Base-by-base conservation (phyloP, 2,113 vertebrate genomes). In the Heliornis fulica region DNA sequence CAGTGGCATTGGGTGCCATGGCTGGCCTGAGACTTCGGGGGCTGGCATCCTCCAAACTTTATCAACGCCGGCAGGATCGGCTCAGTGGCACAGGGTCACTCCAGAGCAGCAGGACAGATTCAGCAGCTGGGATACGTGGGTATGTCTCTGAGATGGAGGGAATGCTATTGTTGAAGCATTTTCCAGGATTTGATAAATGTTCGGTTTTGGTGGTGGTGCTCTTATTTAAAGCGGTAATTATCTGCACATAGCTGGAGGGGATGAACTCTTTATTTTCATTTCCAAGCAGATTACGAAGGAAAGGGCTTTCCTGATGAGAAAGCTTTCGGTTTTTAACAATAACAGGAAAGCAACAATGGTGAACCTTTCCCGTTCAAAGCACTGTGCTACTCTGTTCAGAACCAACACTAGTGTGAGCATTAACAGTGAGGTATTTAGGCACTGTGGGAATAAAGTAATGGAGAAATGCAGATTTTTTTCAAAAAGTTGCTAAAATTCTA, bases 11-110 rank as follows among this genome's bases (percentile, higher is more conserved):
- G 87, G 89, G 87, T 94, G 84, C 87, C 90, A 97, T 98, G 97
- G 95, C 97, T 14, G 5, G 61, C 69, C 69, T 92, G 79, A 81
- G 93, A 40, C 97, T 98, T 38, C 65, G 70, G n/a, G 91, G 85
- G 7, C 94, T 98, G 50, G 80, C 97, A 7, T 94, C 95, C 31
- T 98, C 97, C 65, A 96, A 72, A 28, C 97, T 98, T 7, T 98
- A 98, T 32, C 95, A 75, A 31, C 89, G 97, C 64, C 95, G 97
- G 50, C 97, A 97, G 88, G 95, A 96, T 82, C 96, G 95, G 15
- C 96, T 81, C 7, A 97, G 97, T 43, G 87, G 63, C 75, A 57
- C 94, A 7, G 56, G 85, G 36, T 80, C 94, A 2, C 80, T 95
- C 28, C 91, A 79, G 89, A 71, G 88, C 90, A 41, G 1, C 92